Evolutionary conservation across 1,140 invertebrate species (phyloP).

Genomic region (Atta texana): DNA sequence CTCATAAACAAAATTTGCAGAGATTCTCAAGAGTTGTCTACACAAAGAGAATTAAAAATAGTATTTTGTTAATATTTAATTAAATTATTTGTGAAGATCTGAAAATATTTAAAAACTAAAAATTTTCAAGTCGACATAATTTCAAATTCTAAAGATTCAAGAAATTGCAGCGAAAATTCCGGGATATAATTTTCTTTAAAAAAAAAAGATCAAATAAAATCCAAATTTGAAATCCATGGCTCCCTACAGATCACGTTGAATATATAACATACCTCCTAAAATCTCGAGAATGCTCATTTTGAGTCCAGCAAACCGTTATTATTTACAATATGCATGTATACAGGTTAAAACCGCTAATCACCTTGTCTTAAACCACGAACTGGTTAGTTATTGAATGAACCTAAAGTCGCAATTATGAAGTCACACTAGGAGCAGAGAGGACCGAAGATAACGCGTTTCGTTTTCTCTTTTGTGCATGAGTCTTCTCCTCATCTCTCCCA

Average conservation of each 20-base stretch:
- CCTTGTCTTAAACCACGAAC: constrained; percentile 40
- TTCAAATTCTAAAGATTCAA: neutral
- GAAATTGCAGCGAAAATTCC: neutral
- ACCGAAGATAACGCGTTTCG: constrained; percentile 24
- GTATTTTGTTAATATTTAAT: neutral
- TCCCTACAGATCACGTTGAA: neutral
- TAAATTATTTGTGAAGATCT: neutral
- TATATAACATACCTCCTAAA: constrained; percentile 30
- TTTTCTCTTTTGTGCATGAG: constrained; percentile 21
- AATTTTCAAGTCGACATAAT: neutral
- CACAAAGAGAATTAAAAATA: neutral
- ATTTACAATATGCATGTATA: constrained; percentile 59
- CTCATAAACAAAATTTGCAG: constrained; percentile 13
- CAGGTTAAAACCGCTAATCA: constrained; percentile 50
- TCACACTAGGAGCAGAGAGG: constrained; percentile 3
- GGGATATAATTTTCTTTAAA: neutral
- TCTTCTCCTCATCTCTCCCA: constrained; percentile 28
- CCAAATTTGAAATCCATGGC: neutral
- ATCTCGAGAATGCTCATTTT: constrained; percentile 43
- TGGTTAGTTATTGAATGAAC: constrained; percentile 21
- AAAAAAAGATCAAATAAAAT: neutral
- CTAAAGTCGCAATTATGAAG: constrained; percentile 35
- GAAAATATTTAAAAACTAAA: neutral
- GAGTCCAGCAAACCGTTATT: constrained; percentile 49
- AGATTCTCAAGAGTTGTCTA: neutral